These are phyloP conservation scores for Coenonympha glycerion DNA, from an alignment of 2,888 invertebrate genomes.

Conservation along the genomic window DNA sequence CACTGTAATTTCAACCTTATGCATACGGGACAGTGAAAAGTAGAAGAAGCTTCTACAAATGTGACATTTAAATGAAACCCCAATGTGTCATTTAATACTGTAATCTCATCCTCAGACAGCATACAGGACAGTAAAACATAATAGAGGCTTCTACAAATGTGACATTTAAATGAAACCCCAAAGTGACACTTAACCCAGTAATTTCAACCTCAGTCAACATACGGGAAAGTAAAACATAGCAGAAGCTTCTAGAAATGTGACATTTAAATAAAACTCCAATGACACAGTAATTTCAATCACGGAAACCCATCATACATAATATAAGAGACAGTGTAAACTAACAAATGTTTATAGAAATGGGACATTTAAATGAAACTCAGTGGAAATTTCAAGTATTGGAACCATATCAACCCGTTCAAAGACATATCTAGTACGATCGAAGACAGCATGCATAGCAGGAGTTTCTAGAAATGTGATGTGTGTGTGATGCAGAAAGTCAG, in stretches of 20 bases:
- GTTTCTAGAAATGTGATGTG: conserved; percentile 3
- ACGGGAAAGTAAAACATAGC: conserved; percentile 56
- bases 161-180: too few relatives aligned
- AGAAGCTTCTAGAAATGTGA: conserved; percentile 3
- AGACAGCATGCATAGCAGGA: conserved; percentile 56
- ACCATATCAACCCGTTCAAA: conserved; percentile 85
- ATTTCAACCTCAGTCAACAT: conserved; percentile 64
- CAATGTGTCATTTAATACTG: neutral
- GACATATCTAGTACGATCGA: conserved; percentile 60
- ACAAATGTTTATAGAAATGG: too few relatives aligned
- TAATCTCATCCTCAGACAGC: too few relatives aligned
- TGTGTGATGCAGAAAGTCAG: too few relatives aligned
- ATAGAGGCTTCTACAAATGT: conserved; percentile 21
- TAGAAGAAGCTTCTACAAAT: conserved; percentile 33
- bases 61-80: neutral
- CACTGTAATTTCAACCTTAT: conserved; percentile 46
- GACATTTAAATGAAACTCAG: too few relatives aligned
- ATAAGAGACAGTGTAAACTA: too few relatives aligned
- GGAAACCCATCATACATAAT: too few relatives aligned
- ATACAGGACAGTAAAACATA: conserved; percentile 59
- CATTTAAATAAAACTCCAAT: neutral
- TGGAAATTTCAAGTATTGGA: conserved; percentile 97
- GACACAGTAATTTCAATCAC: too few relatives aligned
- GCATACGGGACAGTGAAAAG: conserved; percentile 56
- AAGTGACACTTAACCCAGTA: neutral